These are phyloP conservation scores for Caenorhabditis sulstoni DNA, from an alignment of 2,888 invertebrate genomes.

Conservation along the genomic window DNA sequence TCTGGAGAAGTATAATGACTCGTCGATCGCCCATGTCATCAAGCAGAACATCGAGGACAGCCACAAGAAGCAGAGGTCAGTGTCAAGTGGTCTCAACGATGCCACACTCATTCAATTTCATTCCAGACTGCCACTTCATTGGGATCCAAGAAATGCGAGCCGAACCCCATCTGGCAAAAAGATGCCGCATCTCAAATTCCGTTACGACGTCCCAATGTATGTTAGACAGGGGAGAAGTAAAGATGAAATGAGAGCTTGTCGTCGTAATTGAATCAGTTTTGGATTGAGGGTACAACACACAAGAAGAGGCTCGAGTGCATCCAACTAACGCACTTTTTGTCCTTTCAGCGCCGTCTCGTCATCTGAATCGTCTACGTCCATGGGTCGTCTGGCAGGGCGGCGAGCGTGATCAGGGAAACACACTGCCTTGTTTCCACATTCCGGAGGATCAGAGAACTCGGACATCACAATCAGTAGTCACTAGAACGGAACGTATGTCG, in stretches of 20 bases:
- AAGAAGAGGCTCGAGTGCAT: slow-evolving; percentile 32
- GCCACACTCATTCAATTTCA: slow-evolving; percentile 82
- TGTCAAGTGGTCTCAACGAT: slow-evolving; percentile 83
- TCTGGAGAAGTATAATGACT: slow-evolving; percentile 79
- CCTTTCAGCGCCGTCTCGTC: slow-evolving; percentile 89
- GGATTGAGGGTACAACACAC: neutral
- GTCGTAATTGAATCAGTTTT: slow-evolving; percentile 31
- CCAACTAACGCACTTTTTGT: slow-evolving; percentile 10
- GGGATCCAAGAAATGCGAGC: slow-evolving; percentile 96
- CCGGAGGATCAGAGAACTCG: slow-evolving; percentile 84
- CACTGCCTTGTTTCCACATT: slow-evolving; percentile 79
- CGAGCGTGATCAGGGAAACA: slow-evolving; percentile 73
- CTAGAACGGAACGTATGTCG: slow-evolving; percentile 77
- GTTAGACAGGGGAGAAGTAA: slow-evolving; percentile 77
- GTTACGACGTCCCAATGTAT: slow-evolving; percentile 95
- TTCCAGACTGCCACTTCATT: slow-evolving; percentile 73
- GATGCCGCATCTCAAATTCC: slow-evolving; percentile 88
- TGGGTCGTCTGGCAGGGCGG: slow-evolving; percentile 84
- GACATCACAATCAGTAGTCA: slow-evolving; percentile 79
- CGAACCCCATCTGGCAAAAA: slow-evolving; percentile 92
- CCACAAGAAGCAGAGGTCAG: slow-evolving; percentile 87
- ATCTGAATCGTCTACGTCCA: slow-evolving; percentile 91
- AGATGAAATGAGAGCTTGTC: too few relatives aligned
- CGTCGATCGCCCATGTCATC: slow-evolving; percentile 80
- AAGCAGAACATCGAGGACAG: slow-evolving; percentile 90